phyloP scores from a whole-genome alignment of 2,888 invertebrate genomes.

The Criorhina ranunculi region DNA sequence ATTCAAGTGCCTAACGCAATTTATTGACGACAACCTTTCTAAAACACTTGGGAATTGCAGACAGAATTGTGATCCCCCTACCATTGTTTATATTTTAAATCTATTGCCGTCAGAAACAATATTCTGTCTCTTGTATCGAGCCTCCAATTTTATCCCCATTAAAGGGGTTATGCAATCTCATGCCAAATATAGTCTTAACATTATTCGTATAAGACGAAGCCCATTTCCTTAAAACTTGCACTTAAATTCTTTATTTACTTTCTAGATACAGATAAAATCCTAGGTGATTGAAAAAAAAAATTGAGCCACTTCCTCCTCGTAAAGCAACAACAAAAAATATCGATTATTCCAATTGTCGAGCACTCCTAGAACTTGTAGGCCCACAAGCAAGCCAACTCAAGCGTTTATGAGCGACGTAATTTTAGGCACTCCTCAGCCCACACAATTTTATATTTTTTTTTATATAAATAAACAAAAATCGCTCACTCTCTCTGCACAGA shows the following conservation, averaged over 20 bases:
- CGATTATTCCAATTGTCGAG: constrained; percentile 19
- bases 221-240: too few relatives aligned
- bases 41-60: too few relatives aligned
- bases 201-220: not conserved
- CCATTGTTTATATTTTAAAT: too few relatives aligned
- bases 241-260: too few relatives aligned
- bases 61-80: too few relatives aligned
- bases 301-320: constrained; percentile 11
- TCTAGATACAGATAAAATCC: not conserved
- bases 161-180: not conserved
- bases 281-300: not conserved
- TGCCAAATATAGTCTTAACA: not conserved
- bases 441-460: not conserved
- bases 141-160: not conserved
- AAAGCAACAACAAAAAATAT: constrained; percentile 28
- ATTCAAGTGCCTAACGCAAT: too few relatives aligned
- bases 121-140: too few relatives aligned
- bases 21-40: too few relatives aligned
- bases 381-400: constrained; percentile 1
- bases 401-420: not conserved
- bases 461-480: constrained; percentile 4
- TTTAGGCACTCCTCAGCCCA: constrained; percentile 14
- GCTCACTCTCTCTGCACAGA: too few relatives aligned
- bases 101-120: too few relatives aligned
- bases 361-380: not conserved